Percentiles rank a stretch among this genome's conserved stretches.
These are phyloP conservation scores for Nymphicus hollandicus DNA, from an alignment of 2,113 vertebrate genomes.

Conservation along the genomic window DNA sequence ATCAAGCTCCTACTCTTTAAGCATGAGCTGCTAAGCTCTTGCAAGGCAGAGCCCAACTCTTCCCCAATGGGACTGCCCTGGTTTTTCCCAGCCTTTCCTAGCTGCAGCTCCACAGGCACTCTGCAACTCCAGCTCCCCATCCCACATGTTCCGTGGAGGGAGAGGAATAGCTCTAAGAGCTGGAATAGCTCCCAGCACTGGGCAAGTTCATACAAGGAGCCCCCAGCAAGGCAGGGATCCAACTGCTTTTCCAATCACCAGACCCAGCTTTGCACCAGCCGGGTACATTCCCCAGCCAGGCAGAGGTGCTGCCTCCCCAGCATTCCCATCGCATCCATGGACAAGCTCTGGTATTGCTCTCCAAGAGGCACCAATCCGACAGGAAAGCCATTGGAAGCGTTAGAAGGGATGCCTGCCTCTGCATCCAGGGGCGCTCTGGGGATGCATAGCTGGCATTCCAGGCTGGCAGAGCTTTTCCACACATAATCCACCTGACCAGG, in stretches of 20 bases:
- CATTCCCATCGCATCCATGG: rapidly evolving
- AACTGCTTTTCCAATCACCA: not conserved
- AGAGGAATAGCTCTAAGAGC: not conserved
- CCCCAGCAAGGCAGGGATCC: not conserved
- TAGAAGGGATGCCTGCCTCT: not conserved
- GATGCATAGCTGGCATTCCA: constrained; percentile 63
- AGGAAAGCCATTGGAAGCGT: not conserved
- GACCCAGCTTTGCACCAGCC: not conserved
- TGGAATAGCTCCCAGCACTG: not conserved
- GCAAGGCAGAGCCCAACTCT: not conserved
- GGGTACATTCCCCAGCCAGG: not conserved
- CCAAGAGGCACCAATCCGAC: not conserved
- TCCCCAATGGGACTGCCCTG: too few species aligned
- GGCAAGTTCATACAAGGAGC: not conserved
- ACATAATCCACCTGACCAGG: constrained; percentile 42
- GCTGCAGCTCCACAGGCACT: not conserved
- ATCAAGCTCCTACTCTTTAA: not conserved
- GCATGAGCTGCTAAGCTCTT: not conserved
- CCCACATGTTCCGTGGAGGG: not conserved
- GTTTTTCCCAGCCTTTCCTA: not conserved
- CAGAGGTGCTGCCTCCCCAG: not conserved
- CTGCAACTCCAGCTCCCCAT: not conserved
- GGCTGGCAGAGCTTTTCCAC: constrained; percentile 32
- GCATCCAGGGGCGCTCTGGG: not conserved
- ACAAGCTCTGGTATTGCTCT: not conserved